Percentiles rank a stretch among this genome's conserved stretches.
Conservation (phyloP, 2,113 vertebrate genomes). For the Campylomormyrus numenius region DNA sequence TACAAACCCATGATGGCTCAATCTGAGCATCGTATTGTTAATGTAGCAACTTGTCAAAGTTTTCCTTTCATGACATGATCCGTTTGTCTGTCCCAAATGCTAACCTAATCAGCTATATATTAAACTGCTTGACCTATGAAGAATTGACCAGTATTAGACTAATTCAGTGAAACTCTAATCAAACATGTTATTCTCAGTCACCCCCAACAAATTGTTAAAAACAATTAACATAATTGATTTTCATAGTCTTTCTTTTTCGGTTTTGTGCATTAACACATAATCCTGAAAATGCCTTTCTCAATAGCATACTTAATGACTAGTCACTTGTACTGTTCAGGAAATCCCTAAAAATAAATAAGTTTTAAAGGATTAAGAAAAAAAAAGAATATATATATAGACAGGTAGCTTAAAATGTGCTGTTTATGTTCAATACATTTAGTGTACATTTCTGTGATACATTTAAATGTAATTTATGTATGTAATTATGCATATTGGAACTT, state of each 20-base stretch:
- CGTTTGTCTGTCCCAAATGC: neutral
- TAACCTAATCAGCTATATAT: neutral
- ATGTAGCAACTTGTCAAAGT: neutral
- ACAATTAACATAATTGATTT: slow-evolving; percentile 7
- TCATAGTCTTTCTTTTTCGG: neutral
- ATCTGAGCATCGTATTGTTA: neutral
- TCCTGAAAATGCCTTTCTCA: slow-evolving; percentile 20
- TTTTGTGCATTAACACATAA: slow-evolving; percentile 24
- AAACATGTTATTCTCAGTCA: slow-evolving; percentile 2
- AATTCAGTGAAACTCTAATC: neutral
- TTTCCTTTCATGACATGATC: neutral
- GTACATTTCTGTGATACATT: slow-evolving; percentile 44
- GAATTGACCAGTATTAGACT: neutral
- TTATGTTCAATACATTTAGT: slow-evolving; percentile 64
- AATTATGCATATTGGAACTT: slow-evolving; percentile 46
- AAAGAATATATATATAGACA: slow-evolving; percentile 51
- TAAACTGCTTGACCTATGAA: neutral
- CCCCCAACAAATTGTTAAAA: slow-evolving; percentile 35
- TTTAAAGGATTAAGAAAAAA: slow-evolving; percentile 41
- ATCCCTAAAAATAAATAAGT: slow-evolving; percentile 47
- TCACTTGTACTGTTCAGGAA: slow-evolving; percentile 49
- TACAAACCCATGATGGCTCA: slow-evolving; percentile 17
- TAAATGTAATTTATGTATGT: slow-evolving; percentile 42
- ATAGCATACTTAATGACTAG: slow-evolving; percentile 35
- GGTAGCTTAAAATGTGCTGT: slow-evolving; percentile 62